These are phyloP conservation scores for Bubalus kerabau DNA, from an alignment of 2,113 vertebrate genomes.

Conservation along the genomic window DNA sequence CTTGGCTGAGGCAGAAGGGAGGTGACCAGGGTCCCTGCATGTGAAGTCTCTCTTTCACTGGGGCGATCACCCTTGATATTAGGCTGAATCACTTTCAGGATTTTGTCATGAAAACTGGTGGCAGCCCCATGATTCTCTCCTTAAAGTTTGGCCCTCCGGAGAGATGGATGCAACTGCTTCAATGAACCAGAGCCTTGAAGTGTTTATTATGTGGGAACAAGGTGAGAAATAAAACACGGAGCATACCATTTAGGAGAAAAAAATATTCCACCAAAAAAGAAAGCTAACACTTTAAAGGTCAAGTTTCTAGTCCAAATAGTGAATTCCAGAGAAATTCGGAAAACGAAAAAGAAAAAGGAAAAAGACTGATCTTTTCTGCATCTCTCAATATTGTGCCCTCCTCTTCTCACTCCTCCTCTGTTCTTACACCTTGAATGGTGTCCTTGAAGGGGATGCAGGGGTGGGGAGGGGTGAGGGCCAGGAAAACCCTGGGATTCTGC, in stretches of 20 bases:
- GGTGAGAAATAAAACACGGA: background rate
- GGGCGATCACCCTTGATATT: background rate
- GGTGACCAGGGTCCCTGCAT: background rate
- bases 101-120: background rate
- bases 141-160: background rate
- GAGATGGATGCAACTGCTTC: background rate
- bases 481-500: background rate
- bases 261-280: background rate
- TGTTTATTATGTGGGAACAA: background rate
- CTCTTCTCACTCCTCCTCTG: background rate
- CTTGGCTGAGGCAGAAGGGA: background rate
- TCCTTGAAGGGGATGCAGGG: background rate
- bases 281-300: background rate
- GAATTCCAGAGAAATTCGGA: background rate
- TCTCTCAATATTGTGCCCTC: background rate
- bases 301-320: background rate
- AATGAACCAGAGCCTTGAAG: background rate
- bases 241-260: background rate
- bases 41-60: background rate
- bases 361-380: background rate
- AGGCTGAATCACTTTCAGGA: background rate
- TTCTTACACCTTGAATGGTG: background rate
- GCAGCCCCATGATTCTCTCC: background rate
- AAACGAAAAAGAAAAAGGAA: background rate
- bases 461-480: background rate